phyloP scores from a whole-genome alignment of 2,113 vertebrate genomes.

The Ancistrus triradiatus region DNA sequence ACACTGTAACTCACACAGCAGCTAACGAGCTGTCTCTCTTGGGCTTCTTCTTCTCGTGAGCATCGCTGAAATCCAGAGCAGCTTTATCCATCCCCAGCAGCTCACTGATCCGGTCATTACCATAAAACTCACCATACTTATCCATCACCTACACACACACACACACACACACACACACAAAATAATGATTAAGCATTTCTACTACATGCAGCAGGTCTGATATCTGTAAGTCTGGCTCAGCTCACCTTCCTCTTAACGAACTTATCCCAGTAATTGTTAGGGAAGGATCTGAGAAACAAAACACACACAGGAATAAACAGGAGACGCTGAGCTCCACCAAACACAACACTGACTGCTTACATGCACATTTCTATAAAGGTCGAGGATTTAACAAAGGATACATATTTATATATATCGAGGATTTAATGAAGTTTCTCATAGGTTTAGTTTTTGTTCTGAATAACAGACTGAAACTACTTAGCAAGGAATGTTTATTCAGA shows the following conservation, averaged over 20 bases:
- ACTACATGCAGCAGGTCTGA: not conserved
- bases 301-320: too few relatives aligned
- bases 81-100: constrained; percentile 94
- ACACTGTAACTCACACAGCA: constrained; percentile 80
- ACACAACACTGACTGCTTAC: too few relatives aligned
- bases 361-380: too few relatives aligned
- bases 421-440: too few relatives aligned
- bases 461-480: too few relatives aligned
- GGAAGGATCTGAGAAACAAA: constrained; percentile 85
- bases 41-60: constrained; percentile 89
- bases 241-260: constrained; percentile 88
- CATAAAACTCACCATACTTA: constrained; percentile 96
- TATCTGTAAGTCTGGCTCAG: not conserved
- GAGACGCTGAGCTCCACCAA: too few relatives aligned
- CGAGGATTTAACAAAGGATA: too few relatives aligned
- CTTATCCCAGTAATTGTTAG: constrained; percentile 98
- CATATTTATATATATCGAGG: too few relatives aligned
- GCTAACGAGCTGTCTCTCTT: constrained; percentile 90
- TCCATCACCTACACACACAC: constrained; percentile 84
- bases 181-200: not conserved
- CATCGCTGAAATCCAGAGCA: constrained; percentile 90
- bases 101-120: constrained; percentile 91
- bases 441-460: too few relatives aligned
- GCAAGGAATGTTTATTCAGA: too few relatives aligned
- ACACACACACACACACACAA: constrained; percentile 10